A percentile compares a stretch with the other conserved stretches of the same genome.
phyloP scores from a whole-genome alignment of 2,888 invertebrate genomes.

The Drosophila aldrichi region DNA sequence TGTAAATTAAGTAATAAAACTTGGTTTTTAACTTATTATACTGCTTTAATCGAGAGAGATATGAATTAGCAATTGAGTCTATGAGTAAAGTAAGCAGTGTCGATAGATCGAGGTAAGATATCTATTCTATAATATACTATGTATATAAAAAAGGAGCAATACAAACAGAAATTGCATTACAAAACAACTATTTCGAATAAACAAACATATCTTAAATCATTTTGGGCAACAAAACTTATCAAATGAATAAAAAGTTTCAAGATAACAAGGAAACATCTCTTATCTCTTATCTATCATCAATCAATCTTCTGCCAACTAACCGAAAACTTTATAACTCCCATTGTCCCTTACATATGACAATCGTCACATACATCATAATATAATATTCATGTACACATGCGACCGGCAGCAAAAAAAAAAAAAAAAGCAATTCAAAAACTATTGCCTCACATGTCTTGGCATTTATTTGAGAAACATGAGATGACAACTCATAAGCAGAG shows the following conservation, averaged over 20 bases:
- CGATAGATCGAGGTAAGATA: too few relatives aligned
- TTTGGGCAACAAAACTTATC: too few relatives aligned
- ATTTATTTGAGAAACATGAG: slow-evolving; percentile 1
- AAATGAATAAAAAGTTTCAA: not conserved
- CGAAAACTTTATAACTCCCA: not conserved
- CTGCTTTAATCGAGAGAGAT: too few relatives aligned
- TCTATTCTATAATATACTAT: too few relatives aligned
- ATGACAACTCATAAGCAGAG: not conserved
- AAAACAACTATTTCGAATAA: too few relatives aligned
- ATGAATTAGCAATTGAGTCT: too few relatives aligned
- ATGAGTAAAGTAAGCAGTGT: too few relatives aligned
- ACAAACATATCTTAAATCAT: too few relatives aligned
- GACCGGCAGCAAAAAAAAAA: not conserved
- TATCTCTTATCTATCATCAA: not conserved
- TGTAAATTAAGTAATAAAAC: too few relatives aligned
- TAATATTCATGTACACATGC: slow-evolving; percentile 1
- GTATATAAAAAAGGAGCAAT: too few relatives aligned
- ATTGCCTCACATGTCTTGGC: not conserved
- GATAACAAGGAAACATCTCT: not conserved
- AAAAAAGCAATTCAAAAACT: slow-evolving; percentile 8
- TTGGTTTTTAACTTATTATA: too few relatives aligned
- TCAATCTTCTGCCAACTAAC: not conserved
- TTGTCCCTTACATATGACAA: not conserved
- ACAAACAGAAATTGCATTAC: too few relatives aligned
- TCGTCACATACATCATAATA: not conserved